Evolutionary conservation across 2,888 invertebrate species (phyloP).

Genomic region (Yponomeuta malinellus): DNA sequence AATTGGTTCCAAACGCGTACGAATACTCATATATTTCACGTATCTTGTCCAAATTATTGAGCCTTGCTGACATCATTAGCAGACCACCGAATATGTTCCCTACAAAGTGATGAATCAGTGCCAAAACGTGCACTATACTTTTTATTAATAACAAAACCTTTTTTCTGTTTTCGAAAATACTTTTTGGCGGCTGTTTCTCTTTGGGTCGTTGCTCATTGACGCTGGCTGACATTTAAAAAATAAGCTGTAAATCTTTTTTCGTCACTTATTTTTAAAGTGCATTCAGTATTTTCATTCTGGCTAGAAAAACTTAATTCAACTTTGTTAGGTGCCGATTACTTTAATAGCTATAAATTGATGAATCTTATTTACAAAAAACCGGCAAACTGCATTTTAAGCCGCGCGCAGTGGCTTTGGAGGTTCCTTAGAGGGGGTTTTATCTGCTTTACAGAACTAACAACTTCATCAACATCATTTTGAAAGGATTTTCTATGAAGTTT

Average conservation of each 20-base stretch:
- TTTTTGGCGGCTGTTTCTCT: not conserved
- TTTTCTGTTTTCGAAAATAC: not conserved
- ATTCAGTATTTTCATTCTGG: not conserved
- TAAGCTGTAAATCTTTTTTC: not conserved
- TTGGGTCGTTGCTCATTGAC: not conserved
- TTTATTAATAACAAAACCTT: not conserved
- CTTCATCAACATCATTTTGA: too few species aligned
- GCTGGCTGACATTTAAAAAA: conserved; percentile 10
- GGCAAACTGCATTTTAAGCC: too few species aligned
- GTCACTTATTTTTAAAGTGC: not conserved
- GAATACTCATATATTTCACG: not conserved
- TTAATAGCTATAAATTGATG: too few species aligned
- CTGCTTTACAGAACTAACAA: too few species aligned
- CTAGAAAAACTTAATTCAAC: not conserved
- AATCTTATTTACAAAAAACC: too few species aligned
- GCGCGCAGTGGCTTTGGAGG: too few species aligned
- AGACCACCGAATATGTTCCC: not conserved
- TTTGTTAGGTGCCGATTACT: too few species aligned
- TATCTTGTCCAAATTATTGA: not conserved
- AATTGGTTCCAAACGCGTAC: conserved; percentile 17
- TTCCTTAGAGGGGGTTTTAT: too few species aligned
- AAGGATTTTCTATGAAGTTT: too few species aligned
- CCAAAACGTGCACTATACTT: not conserved
- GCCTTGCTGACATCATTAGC: not conserved
- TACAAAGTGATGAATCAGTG: not conserved